Base-by-base conservation (phyloP, 1,140 invertebrate genomes). In the Drosophila neocordata region DNA sequence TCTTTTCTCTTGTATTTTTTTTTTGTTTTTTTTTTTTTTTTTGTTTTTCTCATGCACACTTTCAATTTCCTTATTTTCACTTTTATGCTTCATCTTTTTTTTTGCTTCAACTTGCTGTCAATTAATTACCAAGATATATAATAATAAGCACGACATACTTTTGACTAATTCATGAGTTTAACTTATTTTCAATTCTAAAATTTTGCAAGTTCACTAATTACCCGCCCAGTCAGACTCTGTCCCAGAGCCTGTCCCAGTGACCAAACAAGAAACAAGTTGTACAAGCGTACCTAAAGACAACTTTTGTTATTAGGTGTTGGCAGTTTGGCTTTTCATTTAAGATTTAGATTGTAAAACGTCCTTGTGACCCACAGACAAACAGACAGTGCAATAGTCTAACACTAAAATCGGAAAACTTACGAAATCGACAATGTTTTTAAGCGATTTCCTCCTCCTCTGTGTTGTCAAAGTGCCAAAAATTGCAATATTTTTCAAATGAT, bases 261-360 rank as follows among this genome's bases (percentile, higher is more conserved):
- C 70, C 70, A 34, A 57, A 7, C 13, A 27, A 20, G 44, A 69
- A 72, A 79, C 68, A 44, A 57, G 65, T 67, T 76, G 68, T 27
- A n/a, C n/a, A n/a, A 6, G 13, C 24, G 35, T 11, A 4, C 38
- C 24, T 6, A 31, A 31, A 31, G 27, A 44, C 59, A 51, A 48
- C 18, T 48, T 48, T 48, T 11, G 41, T 48, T 48, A 38, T n/a
- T 9, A 48, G 61, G 61, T 57, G 38, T 34, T 63, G 24, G 58
- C 66, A 35, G 37, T 55, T 55, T 55, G 52, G 22, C 31, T 31
- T 55, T 55, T 55, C 27, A 11, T 56, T 56, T 56, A 5, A 53
- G 60, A 71, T 84, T 84, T 84, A 79, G 80, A 84, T 79, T 79
- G 80, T 83, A 68, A 68, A 72, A 71, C 79, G 79, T 83, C 79